These are phyloP conservation scores for Magallana angulata DNA, from an alignment of 1,140 invertebrate species.

Conservation along the genomic window DNA sequence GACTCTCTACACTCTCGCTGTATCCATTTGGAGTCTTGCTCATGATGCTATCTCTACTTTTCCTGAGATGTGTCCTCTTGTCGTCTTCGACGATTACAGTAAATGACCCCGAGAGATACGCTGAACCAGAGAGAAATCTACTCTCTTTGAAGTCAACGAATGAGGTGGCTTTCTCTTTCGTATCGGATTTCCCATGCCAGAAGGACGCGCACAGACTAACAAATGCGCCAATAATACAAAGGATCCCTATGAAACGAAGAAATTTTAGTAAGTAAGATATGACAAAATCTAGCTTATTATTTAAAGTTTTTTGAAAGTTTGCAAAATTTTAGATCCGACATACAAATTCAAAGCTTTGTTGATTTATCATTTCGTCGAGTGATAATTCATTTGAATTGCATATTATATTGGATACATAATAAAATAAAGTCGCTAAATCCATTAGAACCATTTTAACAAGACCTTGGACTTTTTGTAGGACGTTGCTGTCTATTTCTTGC, in stretches of 20 bases:
- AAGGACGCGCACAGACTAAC: background rate
- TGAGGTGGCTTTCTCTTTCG: background rate
- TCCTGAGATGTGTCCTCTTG: background rate
- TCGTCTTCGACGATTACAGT: background rate
- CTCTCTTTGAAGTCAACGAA: conserved; percentile 21
- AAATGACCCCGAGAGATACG: background rate
- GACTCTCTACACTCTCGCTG: background rate
- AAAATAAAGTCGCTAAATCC: too few species aligned
- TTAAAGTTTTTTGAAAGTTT: too few species aligned
- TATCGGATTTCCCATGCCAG: background rate
- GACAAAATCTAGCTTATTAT: too few species aligned
- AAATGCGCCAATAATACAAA: conserved; percentile 28
- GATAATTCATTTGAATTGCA: too few species aligned
- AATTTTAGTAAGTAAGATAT: background rate
- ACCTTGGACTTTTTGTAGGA: too few species aligned
- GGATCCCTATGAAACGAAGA: background rate
- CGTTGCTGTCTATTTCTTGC: too few species aligned
- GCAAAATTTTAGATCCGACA: too few species aligned
- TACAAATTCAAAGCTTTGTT: too few species aligned
- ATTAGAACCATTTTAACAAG: too few species aligned
- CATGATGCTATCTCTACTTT: background rate
- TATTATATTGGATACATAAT: too few species aligned
- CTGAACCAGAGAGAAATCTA: conserved; percentile 25
- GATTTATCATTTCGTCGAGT: too few species aligned
- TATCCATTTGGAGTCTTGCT: background rate